Percentiles rank a stretch among this genome's conserved stretches.
Evolutionary conservation across 2,888 invertebrate species (phyloP).

Genomic region (Cybosia mesomella): DNA sequence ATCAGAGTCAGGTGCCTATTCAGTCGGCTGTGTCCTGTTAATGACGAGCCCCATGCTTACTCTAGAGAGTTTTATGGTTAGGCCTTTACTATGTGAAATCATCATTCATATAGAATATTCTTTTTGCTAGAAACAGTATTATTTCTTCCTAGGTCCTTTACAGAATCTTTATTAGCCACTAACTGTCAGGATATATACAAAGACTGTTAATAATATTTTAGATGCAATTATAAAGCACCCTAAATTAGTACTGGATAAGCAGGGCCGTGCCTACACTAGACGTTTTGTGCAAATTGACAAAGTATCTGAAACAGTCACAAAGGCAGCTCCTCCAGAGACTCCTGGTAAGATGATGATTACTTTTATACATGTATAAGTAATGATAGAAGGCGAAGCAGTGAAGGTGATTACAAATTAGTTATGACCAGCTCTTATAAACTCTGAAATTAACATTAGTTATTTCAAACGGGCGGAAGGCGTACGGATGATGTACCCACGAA

Average conservation of each 20-base stretch:
- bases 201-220: conserved; percentile 5
- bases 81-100: too few species aligned
- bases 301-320: conserved; percentile 81
- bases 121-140: neutral
- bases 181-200: too few species aligned
- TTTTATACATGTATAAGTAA: neutral
- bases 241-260: conserved; percentile 73
- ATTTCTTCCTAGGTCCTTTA: neutral
- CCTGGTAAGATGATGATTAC: neutral
- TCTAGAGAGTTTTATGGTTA: too few species aligned
- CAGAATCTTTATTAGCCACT: too few species aligned
- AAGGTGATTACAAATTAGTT: neutral
- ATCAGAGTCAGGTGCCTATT: too few species aligned
- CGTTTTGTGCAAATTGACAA: conserved; percentile 88
- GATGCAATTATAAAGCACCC: conserved; percentile 14
- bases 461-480: too few species aligned
- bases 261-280: conserved; percentile 79
- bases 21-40: too few species aligned
- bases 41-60: too few species aligned
- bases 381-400: neutral
- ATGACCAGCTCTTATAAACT: too few species aligned
- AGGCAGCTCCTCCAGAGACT: conserved; percentile 55
- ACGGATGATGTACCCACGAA: too few species aligned
- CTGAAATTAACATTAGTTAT: too few species aligned
- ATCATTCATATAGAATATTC: too few species aligned